phyloP scores from a whole-genome alignment of 2,888 invertebrate genomes.

The Lithophane semibrunnea region DNA sequence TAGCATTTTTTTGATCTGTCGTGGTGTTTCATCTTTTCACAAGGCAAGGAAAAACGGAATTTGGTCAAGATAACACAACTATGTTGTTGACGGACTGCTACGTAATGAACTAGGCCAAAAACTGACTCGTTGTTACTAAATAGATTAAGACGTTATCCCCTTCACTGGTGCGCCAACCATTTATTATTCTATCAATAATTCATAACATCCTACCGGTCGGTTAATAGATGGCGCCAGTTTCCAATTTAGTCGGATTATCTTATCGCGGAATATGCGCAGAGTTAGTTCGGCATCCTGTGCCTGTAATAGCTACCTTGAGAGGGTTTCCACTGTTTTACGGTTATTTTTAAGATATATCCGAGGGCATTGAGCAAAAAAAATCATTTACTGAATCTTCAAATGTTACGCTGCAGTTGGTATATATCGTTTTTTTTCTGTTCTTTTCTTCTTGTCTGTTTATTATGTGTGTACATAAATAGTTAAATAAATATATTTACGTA shows the following conservation, averaged over 20 bases:
- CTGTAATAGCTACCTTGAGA: constrained; percentile 69
- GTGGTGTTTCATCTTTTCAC: neutral
- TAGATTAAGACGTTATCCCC: constrained; percentile 4
- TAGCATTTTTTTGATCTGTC: neutral
- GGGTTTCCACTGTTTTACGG: constrained; percentile 66
- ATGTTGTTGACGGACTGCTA: neutral
- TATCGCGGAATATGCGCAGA: constrained; percentile 70
- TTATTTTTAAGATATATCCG: too few species aligned
- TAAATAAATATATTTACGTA: too few species aligned
- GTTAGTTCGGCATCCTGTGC: constrained; percentile 70
- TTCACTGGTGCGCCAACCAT: constrained; percentile 11
- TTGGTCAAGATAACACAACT: constrained; percentile 12
- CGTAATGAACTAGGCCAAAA: too few species aligned
- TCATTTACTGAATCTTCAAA: neutral
- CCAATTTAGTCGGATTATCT: constrained; percentile 80
- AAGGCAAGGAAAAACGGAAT: neutral
- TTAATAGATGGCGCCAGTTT: constrained; percentile 73
- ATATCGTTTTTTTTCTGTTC: too few species aligned
- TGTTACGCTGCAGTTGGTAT: neutral
- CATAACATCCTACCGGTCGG: constrained; percentile 41
- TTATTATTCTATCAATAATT: constrained; percentile 59
- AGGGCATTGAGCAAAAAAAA: too few species aligned
- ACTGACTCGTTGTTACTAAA: constrained; percentile 8
- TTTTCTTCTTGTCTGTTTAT: too few species aligned
- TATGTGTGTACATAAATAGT: too few species aligned